These are phyloP conservation scores for Holocentrus rufus DNA, from an alignment of 2,797 vertebrate species.

Conservation along the genomic window DNA sequence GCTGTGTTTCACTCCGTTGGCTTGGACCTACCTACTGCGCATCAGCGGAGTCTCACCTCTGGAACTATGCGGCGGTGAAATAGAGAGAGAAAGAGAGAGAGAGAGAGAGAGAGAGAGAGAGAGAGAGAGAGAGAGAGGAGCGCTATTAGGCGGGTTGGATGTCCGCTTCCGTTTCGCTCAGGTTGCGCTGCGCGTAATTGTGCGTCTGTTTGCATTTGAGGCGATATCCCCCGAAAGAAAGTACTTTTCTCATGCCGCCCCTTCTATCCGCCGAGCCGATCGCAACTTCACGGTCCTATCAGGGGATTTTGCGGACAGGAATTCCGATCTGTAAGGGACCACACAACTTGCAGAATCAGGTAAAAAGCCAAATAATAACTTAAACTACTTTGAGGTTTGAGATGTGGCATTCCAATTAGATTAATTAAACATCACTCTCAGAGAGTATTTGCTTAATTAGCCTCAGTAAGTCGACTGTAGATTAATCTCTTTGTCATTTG, in stretches of 20 bases:
- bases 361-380: conserved; percentile 37
- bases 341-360: conserved; percentile 68
- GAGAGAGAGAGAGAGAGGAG: conserved; percentile 10
- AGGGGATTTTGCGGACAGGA: conserved; percentile 62
- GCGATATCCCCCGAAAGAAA: conserved; percentile 11
- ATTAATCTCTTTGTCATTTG: not conserved
- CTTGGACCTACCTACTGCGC: conserved; percentile 51
- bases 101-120: too few species aligned
- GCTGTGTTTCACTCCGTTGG: conserved; percentile 38
- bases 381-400: too few species aligned
- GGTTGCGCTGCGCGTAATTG: conserved; percentile 41
- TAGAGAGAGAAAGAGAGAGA: not conserved
- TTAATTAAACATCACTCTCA: too few species aligned
- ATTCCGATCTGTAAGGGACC: conserved; percentile 52
- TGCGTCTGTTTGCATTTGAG: conserved; percentile 32
- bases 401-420: conserved; percentile 6
- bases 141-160: conserved; percentile 40
- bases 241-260: conserved; percentile 48
- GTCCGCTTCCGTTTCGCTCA: conserved; percentile 40
- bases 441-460: not conserved
- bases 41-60: conserved; percentile 29
- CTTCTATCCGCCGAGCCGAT: conserved; percentile 35
- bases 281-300: conserved; percentile 57
- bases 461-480: not conserved
- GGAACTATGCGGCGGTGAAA: conserved; percentile 57